These are phyloP conservation scores for Stictocephala bisonia DNA, from an alignment of 2,888 invertebrate species.

Conservation along the genomic window DNA sequence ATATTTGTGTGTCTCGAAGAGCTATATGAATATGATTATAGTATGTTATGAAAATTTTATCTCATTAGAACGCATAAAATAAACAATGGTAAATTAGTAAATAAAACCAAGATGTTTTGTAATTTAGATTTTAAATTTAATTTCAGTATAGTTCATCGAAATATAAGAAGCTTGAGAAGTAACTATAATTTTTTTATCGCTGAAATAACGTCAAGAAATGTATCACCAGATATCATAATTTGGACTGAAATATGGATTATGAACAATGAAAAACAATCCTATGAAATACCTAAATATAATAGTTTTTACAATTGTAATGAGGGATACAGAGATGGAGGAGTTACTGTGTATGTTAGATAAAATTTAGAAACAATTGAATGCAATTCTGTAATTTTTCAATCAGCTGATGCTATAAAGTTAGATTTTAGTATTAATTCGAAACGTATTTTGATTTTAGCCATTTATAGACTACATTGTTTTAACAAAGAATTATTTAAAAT, in stretches of 20 bases:
- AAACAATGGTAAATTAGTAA: background rate
- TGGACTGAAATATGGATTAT: background rate
- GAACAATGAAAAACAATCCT: background rate
- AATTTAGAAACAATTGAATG: background rate
- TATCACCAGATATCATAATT: background rate
- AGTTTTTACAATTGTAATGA: background rate
- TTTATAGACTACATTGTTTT: background rate
- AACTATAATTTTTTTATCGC: background rate
- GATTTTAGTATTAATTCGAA: background rate
- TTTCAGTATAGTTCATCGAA: background rate
- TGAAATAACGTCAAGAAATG: background rate
- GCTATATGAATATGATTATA: too few species aligned
- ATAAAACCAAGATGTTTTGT: background rate
- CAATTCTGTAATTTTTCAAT: background rate
- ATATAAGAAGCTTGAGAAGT: background rate
- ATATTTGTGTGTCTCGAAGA: too few species aligned
- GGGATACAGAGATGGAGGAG: background rate
- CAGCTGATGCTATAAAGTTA: background rate
- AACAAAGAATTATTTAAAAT: background rate
- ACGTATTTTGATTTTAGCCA: background rate
- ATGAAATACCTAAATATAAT: conserved; percentile 4
- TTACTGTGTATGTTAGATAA: background rate
- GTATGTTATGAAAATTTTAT: background rate
- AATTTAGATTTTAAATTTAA: background rate
- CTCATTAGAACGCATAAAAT: background rate